Conservation (phyloP, 2,888 invertebrate genomes). For the Heliothis peltigera region DNA sequence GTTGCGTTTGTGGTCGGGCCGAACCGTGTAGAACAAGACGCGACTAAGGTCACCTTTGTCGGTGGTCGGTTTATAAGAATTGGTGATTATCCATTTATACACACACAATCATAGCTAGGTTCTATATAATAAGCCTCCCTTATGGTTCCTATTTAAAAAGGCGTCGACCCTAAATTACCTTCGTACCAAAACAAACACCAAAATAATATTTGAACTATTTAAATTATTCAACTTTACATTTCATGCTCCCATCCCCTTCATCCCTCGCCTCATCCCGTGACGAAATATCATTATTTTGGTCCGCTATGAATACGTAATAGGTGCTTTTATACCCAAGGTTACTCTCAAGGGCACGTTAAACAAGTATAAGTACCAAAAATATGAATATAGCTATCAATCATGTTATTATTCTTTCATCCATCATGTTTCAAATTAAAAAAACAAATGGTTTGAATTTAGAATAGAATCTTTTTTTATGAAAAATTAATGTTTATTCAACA, state of each 20-base stretch:
- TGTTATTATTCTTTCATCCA: conserved; percentile 15
- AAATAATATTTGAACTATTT: conserved; percentile 21
- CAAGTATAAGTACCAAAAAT: conserved; percentile 6
- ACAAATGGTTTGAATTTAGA: neutral
- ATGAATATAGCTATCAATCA: conserved; percentile 14
- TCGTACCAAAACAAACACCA: neutral
- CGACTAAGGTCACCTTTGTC: too few species aligned
- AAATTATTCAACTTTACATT: conserved; percentile 16
- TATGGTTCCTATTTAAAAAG: too few species aligned
- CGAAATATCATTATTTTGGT: conserved; percentile 2
- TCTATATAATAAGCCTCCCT: too few species aligned
- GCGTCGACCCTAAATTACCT: too few species aligned
- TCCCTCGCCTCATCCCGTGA: neutral
- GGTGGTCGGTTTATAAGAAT: too few species aligned
- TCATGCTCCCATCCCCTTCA: neutral
- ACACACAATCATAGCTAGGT: too few species aligned
- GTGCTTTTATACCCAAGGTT: conserved; percentile 9
- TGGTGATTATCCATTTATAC: too few species aligned
- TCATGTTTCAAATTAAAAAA: conserved; percentile 14
- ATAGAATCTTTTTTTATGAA: neutral
- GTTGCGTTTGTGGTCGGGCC: too few species aligned
- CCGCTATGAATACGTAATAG: conserved; percentile 22
- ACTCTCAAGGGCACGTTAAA: conserved; percentile 2
- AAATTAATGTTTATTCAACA: conserved; percentile 4
- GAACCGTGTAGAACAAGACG: too few species aligned